Conservation (phyloP, 1,140 invertebrate genomes). For the Caligus rogercresseyi region DNA sequence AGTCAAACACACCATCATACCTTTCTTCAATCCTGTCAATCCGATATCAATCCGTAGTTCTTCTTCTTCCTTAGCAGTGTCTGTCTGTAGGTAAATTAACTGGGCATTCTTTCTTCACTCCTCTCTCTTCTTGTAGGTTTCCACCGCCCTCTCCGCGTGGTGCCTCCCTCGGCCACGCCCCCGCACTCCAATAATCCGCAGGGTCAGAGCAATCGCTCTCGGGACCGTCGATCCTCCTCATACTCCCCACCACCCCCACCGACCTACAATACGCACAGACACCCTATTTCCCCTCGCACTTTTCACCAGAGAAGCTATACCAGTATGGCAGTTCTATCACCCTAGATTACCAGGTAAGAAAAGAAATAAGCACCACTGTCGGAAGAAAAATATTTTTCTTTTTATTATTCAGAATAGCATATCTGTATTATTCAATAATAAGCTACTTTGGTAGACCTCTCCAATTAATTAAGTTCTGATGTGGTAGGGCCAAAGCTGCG, state of each 20-base stretch:
- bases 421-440: too few relatives aligned
- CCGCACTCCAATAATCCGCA: background rate
- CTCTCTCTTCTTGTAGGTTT: conserved; percentile 8
- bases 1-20: too few relatives aligned
- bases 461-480: too few relatives aligned
- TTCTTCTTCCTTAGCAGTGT: too few relatives aligned
- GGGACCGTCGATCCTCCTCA: background rate
- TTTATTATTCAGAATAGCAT: too few relatives aligned
- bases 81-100: too few relatives aligned
- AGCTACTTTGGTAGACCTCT: too few relatives aligned
- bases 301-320: conserved; percentile 13
- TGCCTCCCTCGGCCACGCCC: conserved; percentile 11
- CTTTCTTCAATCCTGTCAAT: too few relatives aligned
- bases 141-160: conserved; percentile 11
- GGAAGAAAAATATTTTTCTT: too few relatives aligned
- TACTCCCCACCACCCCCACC: background rate
- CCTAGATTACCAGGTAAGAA: conserved; percentile 16
- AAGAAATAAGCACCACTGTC: too few relatives aligned
- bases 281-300: conserved; percentile 14
- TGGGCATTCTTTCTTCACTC: background rate
- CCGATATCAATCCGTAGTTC: too few relatives aligned
- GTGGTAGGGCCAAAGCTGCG: too few relatives aligned
- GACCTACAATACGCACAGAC: conserved; percentile 9
- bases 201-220: background rate
- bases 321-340: conserved; percentile 16